Percentiles rank a stretch among this genome's conserved stretches.
phyloP scores from a whole-genome alignment of 2,797 vertebrate genomes.

The Cossypha niveicapilla region DNA sequence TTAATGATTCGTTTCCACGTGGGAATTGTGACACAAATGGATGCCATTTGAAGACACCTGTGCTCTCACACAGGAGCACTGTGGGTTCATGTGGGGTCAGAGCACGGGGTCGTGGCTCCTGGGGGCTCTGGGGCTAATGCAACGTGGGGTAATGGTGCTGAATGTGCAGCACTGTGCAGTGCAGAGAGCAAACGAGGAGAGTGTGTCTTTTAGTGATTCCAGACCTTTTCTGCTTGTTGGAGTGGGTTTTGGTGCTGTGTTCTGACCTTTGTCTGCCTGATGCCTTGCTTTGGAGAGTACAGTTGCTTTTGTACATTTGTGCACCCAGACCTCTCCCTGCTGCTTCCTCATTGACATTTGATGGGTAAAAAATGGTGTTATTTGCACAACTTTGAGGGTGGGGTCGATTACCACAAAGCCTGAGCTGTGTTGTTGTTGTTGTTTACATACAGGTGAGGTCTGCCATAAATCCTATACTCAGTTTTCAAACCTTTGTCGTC shows the following conservation, averaged over 20 bases:
- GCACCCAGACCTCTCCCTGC: neutral
- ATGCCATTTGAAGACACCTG: neutral
- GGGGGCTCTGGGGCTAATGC: neutral
- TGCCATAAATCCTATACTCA: constrained; percentile 99
- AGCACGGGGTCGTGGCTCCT: accelerated
- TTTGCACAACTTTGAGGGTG: constrained; percentile 65
- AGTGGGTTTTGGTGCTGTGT: constrained; percentile 29
- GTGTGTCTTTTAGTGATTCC: neutral
- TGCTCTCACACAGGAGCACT: neutral
- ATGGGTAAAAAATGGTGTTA: constrained; percentile 62
- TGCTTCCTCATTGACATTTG: constrained; percentile 46
- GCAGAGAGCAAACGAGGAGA: neutral
- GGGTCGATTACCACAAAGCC: constrained; percentile 73
- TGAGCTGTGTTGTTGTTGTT: constrained; percentile 78
- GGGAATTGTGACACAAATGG: neutral
- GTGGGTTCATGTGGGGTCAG: neutral
- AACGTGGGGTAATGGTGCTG: accelerated
- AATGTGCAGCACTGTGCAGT: neutral
- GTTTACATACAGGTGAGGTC: constrained; percentile 92
- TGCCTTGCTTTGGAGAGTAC: constrained; percentile 62
- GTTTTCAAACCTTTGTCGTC: constrained; percentile 99
- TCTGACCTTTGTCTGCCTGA: constrained; percentile 58
- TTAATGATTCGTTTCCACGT: neutral
- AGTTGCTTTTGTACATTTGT: constrained; percentile 17
- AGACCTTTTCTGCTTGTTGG: neutral